phyloP scores from a whole-genome alignment of 2,113 vertebrate species.

The Phocoena phocoena region DNA sequence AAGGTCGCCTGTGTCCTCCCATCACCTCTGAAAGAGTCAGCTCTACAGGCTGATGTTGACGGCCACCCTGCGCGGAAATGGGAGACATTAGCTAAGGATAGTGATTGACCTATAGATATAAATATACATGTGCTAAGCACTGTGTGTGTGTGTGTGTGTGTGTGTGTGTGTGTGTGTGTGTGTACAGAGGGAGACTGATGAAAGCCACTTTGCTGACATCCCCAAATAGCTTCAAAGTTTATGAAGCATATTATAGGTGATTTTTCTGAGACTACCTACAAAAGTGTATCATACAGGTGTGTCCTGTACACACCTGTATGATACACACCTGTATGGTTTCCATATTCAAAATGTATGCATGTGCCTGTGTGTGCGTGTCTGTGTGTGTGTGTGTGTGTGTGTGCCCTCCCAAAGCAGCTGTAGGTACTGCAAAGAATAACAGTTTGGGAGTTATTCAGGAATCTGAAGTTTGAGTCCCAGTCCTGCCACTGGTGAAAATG shows the following conservation, averaged over 20 bases:
- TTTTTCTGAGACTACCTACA: not conserved
- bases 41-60: not conserved
- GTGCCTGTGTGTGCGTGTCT: not conserved
- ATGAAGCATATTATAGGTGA: not conserved
- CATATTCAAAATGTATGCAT: not conserved
- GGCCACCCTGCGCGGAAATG: not conserved
- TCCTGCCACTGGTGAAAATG: not conserved
- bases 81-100: not conserved
- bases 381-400: not conserved
- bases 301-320: not conserved
- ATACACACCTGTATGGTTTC: not conserved
- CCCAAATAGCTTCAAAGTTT: not conserved
- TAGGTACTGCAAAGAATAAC: not conserved
- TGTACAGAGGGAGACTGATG: not conserved
- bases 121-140: not conserved
- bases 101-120: not conserved
- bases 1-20: not conserved
- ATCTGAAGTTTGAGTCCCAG: not conserved
- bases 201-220: not conserved
- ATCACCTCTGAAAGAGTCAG: not conserved
- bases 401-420: not conserved
- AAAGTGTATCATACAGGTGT: not conserved
- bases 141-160: not conserved
- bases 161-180: not conserved
- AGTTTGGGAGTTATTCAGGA: not conserved